Base-by-base conservation (phyloP, 2,113 vertebrate genomes). In the Pollachius pollachius region DNA sequence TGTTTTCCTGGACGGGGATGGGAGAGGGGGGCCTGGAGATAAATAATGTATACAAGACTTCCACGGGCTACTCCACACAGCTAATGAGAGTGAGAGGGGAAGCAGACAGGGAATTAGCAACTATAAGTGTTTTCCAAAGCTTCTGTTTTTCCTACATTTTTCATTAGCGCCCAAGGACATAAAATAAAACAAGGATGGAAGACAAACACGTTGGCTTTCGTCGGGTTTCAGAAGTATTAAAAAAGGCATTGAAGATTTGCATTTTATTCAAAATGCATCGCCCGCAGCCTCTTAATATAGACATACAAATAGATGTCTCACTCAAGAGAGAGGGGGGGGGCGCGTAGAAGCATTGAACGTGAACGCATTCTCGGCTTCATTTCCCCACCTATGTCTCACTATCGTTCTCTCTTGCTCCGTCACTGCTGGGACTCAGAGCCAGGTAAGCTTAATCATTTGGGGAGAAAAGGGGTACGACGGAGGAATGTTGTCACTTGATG, bases 21-120 rank as follows among this genome's bases (percentile, higher is more conserved):
- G 18, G 25, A 25, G 62, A 15, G 30, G 27, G 57, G 62, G 76
- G 86, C 76, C 74, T 81, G 62, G 67, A 73, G 75, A 91, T 89
- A 89, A 90, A 89, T 89, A 90, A 91, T 90, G 88, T 83, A 89
- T 84, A 84, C 71, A 75, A 85, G 84, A 84, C 80, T 83, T 89
- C 82, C 83, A 85, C 76, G 63, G 86, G 88, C 82, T 80, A 72
- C 85, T 88, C 80, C 74, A 84, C 75, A 76, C 75, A 71, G 81
- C 88, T 91, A 90, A 90, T 88, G 86, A 90, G 87, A 87, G 77
- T 11, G 37, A 41, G 83, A 84, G 75, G 73, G 71, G 75, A 77
- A 64, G 78, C 80, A 87, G 80, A 81, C 75, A 83, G 86, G 84
- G 85, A 90, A 89, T 90, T 84, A 81, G 79, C 37, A 75, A 82